Evolutionary conservation across 2,888 invertebrate species (phyloP), one percentile per base, ranked within the genome.

Genomic region (Metacarcinus magister): DNA sequence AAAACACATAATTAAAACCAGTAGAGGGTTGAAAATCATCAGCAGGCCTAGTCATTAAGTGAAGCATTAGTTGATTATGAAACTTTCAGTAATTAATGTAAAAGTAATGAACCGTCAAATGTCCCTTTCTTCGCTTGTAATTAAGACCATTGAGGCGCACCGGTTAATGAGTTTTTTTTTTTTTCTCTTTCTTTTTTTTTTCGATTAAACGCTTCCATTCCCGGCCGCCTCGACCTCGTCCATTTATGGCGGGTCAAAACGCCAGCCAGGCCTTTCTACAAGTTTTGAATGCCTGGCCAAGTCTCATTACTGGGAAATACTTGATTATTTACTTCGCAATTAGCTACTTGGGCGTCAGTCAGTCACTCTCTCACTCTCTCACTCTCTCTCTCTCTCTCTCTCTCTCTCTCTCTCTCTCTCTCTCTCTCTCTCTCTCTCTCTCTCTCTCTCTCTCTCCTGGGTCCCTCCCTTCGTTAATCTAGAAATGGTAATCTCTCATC

Each of bases 51-150:
- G 96, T 96, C 96, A 96, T 96, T 96, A 96, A 94, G 43, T 48
- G 91, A 94, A 82, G 96, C 96, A 96, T 96, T 96, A 96, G 96
- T 91, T 96, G 96, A 96, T 96, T 96, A 96, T 96, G 94, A 96
- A 96, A 96, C 92, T 96, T 96, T 82, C 32, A 94, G 94, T 94
- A 96, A 96, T 96, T 96, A 96, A 96, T 96, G 96, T 96, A 96
- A 96, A 96, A 96, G 96, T 96, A 96, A 94, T 96, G 94, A 96
- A 93, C 60, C 96, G 91, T 96, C 96, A 96, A 96, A 96, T 94
- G 94, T 89, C 94, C 96, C 91, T 92, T 96, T 92, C 93, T 96
- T 94, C 82, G 75, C 43, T 54, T 91, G 96, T 96, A 96, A 96
- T 96, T 96, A 96, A 94, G 96, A 91, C 82, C 94, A 94, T 96